Conservation (phyloP, 2,888 invertebrate genomes). For the Frankliniella intonsa region DNA sequence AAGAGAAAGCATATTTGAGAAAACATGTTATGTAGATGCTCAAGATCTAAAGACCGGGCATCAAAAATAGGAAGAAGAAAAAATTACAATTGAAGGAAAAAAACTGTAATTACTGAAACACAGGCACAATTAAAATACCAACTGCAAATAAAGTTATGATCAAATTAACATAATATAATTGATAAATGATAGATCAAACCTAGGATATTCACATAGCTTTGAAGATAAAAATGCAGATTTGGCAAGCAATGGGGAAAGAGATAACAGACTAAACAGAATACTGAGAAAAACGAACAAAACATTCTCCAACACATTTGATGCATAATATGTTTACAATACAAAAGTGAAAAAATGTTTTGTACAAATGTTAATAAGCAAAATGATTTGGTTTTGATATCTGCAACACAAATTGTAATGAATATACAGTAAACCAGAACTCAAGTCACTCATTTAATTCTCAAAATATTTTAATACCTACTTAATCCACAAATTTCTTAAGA, state of each 20-base stretch:
- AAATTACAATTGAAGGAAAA: too few relatives aligned
- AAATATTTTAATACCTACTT: background rate
- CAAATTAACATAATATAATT: conserved; percentile 4
- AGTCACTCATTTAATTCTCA: background rate
- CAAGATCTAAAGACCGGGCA: background rate
- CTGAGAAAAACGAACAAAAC: conserved; percentile 13
- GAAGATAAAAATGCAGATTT: background rate
- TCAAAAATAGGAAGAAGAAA: background rate
- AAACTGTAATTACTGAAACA: too few relatives aligned
- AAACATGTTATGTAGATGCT: background rate
- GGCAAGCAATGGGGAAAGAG: conserved; percentile 17
- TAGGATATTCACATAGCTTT: background rate
- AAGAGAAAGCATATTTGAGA: background rate
- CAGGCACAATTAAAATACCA: background rate
- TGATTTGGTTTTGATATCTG: background rate
- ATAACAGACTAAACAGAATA: conserved; percentile 4
- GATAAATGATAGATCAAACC: background rate
- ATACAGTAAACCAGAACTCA: background rate
- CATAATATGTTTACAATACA: conserved; percentile 9
- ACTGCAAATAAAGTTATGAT: conserved; percentile 10
- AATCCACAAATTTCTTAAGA: background rate
- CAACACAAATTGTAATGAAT: background rate
- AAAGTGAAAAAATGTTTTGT: conserved; percentile 23
- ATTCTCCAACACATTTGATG: conserved; percentile 12
- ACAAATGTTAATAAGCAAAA: conserved; percentile 23